Base-by-base conservation (phyloP, 2,888 invertebrate species). In the Macaria notata region DNA sequence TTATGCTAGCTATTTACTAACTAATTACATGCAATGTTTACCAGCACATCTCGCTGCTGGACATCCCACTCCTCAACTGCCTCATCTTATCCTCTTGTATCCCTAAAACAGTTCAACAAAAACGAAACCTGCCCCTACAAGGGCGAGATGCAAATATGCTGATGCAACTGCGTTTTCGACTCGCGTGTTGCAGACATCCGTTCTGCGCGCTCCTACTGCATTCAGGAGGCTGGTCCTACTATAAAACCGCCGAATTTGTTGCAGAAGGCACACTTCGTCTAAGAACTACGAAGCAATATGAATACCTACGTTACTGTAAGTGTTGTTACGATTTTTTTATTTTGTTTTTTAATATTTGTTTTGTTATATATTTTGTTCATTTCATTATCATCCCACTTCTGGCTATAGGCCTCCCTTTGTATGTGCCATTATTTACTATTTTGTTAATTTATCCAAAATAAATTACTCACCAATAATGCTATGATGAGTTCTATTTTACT, bases 241-340 rank as follows among this genome's bases (percentile, higher is more conserved):
- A 71, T 71, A 71, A 44, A 68, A 58, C 48, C 53, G 47, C 48
- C 29, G 51, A 55, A 38, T 49, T 36, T 45, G 8, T 50, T 31
- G 42, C 38, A 43, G 31, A 38, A 47, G 39, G 59, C 61, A 85
- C 84, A 89, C 83, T 84, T 88, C 84, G 84, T 81, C 80, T 79
- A 72, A 73, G 72, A 44, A 30, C 29, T 71, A 66, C 68, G 68
- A 70, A 79, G 73, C 64, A 84, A 78, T 61, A 88, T 89, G 89
- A 86, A 88, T 79, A 78, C 83, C 79, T 84, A 75, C 72, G 69
- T 87, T 50, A 78, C 83, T 69, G 89, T 89, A 70, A 89, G 89
- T 88, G 64, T 6, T 49, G n/a, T 19, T 31, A n/a, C 5, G 4
- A 36, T 48, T 8, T 48, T 48, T 29, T 33, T 4, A 36, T 0